phyloP scores from a whole-genome alignment of 2,888 invertebrate genomes.

The Nowickia ferox region DNA sequence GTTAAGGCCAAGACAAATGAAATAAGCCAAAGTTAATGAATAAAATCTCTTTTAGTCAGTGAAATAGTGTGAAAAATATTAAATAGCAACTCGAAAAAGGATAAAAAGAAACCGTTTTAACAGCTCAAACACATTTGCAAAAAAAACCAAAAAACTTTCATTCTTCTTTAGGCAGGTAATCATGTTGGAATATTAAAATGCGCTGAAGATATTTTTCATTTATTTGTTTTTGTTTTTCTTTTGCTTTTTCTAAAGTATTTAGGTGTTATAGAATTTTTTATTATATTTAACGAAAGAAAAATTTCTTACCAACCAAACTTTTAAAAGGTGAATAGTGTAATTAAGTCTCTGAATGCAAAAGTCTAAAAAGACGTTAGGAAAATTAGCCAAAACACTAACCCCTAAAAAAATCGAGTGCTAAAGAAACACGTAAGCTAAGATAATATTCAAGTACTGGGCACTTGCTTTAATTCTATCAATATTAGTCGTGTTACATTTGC shows the following conservation, averaged over 20 bases:
- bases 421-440: no score
- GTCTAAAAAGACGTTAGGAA: no score
- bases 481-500: no score
- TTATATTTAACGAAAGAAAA: neutral
- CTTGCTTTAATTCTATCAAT: no score
- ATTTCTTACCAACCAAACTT: no score
- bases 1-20: conserved; percentile 71
- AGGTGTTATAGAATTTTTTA: neutral
- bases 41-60: conserved; percentile 68
- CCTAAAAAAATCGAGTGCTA: no score
- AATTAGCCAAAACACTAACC: no score
- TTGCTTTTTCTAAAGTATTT: neutral
- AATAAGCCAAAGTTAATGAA: conserved; percentile 72
- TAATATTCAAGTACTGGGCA: no score
- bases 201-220: neutral
- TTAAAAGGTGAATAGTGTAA: no score
- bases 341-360: no score
- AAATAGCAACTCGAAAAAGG: conserved; percentile 42
- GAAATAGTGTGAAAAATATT: conserved; percentile 71
- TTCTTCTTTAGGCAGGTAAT: conserved; percentile 59
- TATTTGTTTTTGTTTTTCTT: neutral
- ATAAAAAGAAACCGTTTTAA: conserved; percentile 21
- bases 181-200: conserved; percentile 62
- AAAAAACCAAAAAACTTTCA: conserved; percentile 17
- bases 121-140: conserved; percentile 1